Base-by-base conservation (phyloP, 2,888 invertebrate genomes). In the Dicyrtomina minuta region DNA sequence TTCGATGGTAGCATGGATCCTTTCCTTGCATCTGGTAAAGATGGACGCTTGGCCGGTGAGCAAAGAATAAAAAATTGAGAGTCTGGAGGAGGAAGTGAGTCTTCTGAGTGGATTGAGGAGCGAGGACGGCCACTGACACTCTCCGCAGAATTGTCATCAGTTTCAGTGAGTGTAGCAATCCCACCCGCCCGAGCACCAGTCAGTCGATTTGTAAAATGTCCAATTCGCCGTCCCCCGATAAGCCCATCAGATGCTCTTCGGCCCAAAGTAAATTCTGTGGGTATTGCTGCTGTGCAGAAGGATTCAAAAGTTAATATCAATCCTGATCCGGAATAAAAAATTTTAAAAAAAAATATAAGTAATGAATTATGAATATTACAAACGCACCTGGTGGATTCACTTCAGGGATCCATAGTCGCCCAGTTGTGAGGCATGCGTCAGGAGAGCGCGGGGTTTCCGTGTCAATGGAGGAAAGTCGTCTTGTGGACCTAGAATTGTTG, bases 211-310 rank as follows among this genome's bases (percentile, higher is more conserved):
- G 69, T 66, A 43, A 78, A 78, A 17, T 71, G 73, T 41, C 68
- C 71, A n/a, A 75, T 49, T 53, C 73, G 72, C 10, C 75, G 74
- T 17, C 83, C 74, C 17, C 76, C 91, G 27, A 95, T 92, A 53
- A 95, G 83, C 5, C 95, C 95, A 80, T 96, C 96, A 79, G 94
- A 95, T 0, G 96, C 96, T 70, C 96, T 86, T 62, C 92, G 85
- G 12, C 85, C 84, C 79, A 85, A 84, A 65, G 87, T 83, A 82
- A 93, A 93, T 81, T 92, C 91, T 10, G 93, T 90, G 0, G 94
- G 93, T 70, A 92, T 92, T 72, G 91, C 84, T 17, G 89, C 46
- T 46, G 10, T 46, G 46, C 10, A 13, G 1, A 62, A 8, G 33
- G 15, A 51, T 33, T 33, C 33, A 33, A 27, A 59, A 46, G 53